Conservation (phyloP, 2,888 invertebrate species). For the Ischnus inquisitorius region DNA sequence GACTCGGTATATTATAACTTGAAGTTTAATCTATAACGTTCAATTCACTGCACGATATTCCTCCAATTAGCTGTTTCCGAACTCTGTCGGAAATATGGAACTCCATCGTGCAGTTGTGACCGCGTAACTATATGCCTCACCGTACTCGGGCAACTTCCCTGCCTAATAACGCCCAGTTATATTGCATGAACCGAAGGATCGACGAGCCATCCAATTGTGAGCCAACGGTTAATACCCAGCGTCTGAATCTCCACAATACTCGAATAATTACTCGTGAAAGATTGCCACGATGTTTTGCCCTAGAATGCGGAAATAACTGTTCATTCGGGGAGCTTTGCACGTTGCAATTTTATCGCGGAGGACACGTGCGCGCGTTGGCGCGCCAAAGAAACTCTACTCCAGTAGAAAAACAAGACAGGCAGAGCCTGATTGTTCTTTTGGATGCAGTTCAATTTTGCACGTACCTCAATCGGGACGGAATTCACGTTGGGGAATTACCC, state of each 20-base stretch:
- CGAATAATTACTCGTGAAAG: background rate
- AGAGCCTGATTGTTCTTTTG: constrained; percentile 66
- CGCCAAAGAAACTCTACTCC: background rate
- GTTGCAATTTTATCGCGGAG: constrained; percentile 43
- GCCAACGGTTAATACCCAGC: background rate
- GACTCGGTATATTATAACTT: background rate
- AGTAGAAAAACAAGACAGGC: constrained; percentile 3
- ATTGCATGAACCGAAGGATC: background rate
- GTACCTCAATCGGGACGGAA: constrained; percentile 59
- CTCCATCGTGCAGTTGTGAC: constrained; percentile 38
- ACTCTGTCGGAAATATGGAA: constrained; percentile 29
- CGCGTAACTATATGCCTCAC: constrained; percentile 5
- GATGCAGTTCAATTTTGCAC: constrained; percentile 66
- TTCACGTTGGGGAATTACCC: constrained; percentile 56
- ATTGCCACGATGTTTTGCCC: background rate
- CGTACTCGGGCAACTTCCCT: background rate
- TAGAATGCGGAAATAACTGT: background rate
- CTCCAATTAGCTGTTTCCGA: constrained; percentile 7
- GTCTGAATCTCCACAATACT: background rate
- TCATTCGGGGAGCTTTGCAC: constrained; percentile 7
- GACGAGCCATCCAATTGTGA: background rate
- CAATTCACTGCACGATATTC: background rate
- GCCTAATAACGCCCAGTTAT: constrained; percentile 1
- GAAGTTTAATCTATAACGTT: background rate
- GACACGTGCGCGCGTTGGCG: constrained; percentile 22